These are phyloP conservation scores for Polyommatus icarus DNA, from an alignment of 2,888 invertebrate species.

Conservation along the genomic window DNA sequence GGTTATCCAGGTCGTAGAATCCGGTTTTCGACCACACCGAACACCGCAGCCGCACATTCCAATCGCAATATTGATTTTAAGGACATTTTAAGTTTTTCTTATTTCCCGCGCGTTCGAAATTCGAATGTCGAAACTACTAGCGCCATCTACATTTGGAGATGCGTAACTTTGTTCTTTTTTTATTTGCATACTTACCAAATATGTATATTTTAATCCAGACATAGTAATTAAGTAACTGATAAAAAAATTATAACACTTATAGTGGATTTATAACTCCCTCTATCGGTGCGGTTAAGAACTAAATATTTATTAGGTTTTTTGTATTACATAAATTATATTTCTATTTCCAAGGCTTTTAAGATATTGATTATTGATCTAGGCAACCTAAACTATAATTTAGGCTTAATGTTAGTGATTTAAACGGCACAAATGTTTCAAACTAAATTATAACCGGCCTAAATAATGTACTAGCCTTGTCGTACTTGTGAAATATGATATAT, in stretches of 20 bases:
- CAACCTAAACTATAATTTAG: constrained; percentile 33
- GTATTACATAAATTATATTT: not conserved
- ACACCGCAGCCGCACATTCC: constrained; percentile 46
- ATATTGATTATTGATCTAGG: not conserved
- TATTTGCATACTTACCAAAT: not conserved
- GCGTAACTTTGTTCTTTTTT: not conserved
- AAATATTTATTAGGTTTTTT: not conserved
- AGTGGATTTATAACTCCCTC: not conserved
- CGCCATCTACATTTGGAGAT: not conserved
- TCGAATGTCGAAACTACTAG: not conserved
- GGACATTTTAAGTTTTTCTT: constrained; percentile 35
- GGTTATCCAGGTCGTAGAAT: constrained; percentile 67
- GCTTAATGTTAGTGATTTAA: not conserved
- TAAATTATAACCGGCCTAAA: constrained; percentile 52
- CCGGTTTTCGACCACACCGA: constrained; percentile 66
- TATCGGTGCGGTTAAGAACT: not conserved
- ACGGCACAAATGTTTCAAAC: constrained; percentile 40
- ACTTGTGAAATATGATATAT: constrained; percentile 28
- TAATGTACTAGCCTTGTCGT: constrained; percentile 43
- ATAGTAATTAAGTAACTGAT: not conserved
- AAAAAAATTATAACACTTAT: not conserved
- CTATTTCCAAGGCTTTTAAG: not conserved
- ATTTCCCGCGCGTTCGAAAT: not conserved
- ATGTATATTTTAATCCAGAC: not conserved
- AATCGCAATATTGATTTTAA: constrained; percentile 39